A percentile compares a stretch with the other conserved stretches of the same genome.
phyloP scores from a whole-genome alignment of 2,888 invertebrate species.

The Idaea aversata region DNA sequence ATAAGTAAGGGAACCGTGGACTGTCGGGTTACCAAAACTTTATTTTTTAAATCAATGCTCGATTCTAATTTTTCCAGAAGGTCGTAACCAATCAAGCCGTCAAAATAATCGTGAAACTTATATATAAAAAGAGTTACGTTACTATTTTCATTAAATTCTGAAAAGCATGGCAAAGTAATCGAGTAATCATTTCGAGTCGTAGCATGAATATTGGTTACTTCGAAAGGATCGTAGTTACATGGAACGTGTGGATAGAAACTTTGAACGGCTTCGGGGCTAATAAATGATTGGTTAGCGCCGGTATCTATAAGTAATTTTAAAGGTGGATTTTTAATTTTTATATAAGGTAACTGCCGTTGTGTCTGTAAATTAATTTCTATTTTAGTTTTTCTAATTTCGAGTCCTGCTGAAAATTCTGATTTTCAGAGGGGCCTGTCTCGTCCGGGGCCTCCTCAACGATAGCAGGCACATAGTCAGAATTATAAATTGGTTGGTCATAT shows the following conservation, averaged over 20 bases:
- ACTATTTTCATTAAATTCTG: conserved; percentile 19
- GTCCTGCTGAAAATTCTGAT: too few relatives aligned
- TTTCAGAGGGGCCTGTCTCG: too few relatives aligned
- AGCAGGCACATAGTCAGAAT: too few relatives aligned
- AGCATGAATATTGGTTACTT: conserved; percentile 32
- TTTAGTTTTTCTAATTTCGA: too few relatives aligned
- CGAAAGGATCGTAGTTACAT: conserved; percentile 29
- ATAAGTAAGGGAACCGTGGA: conserved; percentile 20
- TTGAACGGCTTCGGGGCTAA: too few relatives aligned
- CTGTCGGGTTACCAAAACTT: conserved; percentile 16
- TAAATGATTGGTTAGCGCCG: too few relatives aligned
- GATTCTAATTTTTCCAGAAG: conserved; percentile 28
- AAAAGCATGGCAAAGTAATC: conserved; percentile 28
- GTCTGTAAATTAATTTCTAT: too few relatives aligned
- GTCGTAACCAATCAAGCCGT: conserved; percentile 18
- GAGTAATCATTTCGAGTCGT: conserved; percentile 29
- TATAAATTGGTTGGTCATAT: too few relatives aligned
- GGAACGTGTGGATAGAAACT: conserved; percentile 6
- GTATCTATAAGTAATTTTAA: too few relatives aligned
- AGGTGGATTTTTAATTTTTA: too few relatives aligned
- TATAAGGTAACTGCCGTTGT: too few relatives aligned
- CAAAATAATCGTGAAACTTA: conserved; percentile 35
- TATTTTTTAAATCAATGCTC: conserved; percentile 28
- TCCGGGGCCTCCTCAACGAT: too few relatives aligned
- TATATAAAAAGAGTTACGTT: conserved; percentile 29